These are phyloP conservation scores for Tipula helvola DNA, from an alignment of 2,888 invertebrate species.

Conservation along the genomic window DNA sequence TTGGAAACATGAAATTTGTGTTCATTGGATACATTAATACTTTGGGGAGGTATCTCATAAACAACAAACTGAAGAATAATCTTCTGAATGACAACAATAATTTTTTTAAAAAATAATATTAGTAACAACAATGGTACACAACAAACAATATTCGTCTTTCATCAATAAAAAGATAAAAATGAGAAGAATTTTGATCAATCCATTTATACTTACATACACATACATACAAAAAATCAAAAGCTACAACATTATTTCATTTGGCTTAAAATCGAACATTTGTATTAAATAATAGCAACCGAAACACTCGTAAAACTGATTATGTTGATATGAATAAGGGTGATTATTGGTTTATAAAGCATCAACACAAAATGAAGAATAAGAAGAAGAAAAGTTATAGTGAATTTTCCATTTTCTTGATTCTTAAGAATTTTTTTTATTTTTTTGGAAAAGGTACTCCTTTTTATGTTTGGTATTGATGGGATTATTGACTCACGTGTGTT, in stretches of 20 bases:
- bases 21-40: not conserved
- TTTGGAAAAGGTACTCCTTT: not conserved
- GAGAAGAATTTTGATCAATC: not conserved
- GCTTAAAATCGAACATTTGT: not conserved
- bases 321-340: not conserved
- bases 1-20: not conserved
- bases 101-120: not conserved
- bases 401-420: not conserved
- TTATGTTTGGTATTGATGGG: not conserved
- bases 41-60: not conserved
- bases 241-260: not conserved
- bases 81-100: not conserved
- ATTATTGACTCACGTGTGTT: not conserved
- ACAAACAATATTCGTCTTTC: not conserved
- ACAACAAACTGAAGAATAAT: not conserved
- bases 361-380: not conserved
- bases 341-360: not conserved
- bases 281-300: not conserved
- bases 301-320: not conserved
- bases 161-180: not conserved
- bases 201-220: not conserved
- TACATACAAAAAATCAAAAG: not conserved
- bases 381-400: not conserved
- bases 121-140: not conserved
- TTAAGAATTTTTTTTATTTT: not conserved